Evolutionary conservation across 2,113 vertebrate species (phyloP).

Genomic region (Pterocles gutturalis): DNA sequence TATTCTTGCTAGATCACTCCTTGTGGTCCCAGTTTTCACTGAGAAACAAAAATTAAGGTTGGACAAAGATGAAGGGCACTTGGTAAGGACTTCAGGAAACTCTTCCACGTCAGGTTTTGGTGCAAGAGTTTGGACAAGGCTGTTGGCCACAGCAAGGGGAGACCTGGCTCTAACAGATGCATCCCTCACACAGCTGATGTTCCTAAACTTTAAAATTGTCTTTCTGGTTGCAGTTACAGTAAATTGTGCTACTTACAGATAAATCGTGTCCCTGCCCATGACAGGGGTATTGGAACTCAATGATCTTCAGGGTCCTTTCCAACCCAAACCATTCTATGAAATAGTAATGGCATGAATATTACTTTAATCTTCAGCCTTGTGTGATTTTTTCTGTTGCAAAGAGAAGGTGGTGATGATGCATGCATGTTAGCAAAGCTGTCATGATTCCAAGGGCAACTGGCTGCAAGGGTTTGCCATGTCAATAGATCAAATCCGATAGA

Average conservation of each 20-base stretch:
- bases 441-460: fast-evolving
- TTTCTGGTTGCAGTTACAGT: not conserved
- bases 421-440: not conserved
- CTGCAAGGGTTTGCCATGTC: not conserved
- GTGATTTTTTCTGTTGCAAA: not conserved
- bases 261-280: no score
- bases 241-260: not conserved
- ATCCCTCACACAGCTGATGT: not conserved
- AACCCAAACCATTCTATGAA: not conserved
- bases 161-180: not conserved
- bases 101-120: not conserved
- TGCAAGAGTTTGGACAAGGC: not conserved
- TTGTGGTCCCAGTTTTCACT: not conserved
- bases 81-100: not conserved
- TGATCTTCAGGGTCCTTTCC: no score
- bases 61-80: not conserved
- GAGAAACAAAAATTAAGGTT: not conserved
- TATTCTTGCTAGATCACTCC: not conserved
- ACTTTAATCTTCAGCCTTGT: not conserved
- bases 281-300: no score
- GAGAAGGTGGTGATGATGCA: not conserved
- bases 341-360: not conserved
- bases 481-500: not conserved
- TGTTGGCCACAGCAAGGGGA: fast-evolving
- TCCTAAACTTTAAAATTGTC: not conserved